Evolutionary conservation across 2,797 vertebrate species (phyloP).

Genomic region (Pseudomugil tenellus): DNA sequence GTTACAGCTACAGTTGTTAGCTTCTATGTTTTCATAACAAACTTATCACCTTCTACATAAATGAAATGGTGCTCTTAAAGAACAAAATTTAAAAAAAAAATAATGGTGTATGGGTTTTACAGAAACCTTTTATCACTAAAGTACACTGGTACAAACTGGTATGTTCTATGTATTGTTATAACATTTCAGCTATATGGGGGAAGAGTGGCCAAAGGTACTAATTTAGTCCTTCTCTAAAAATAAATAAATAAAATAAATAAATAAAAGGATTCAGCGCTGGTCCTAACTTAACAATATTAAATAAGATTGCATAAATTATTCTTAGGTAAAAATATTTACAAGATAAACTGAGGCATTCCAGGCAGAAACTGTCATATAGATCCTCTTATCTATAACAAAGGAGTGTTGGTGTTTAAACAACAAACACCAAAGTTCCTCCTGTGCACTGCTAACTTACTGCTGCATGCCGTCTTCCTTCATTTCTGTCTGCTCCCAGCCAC

Average conservation of each 20-base stretch:
- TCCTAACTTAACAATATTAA: background rate
- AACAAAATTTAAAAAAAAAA: background rate
- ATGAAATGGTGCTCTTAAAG: no score
- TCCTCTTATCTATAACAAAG: slow-evolving; percentile 25
- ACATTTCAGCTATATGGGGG: no score
- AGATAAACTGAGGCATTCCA: background rate
- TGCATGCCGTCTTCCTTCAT: slow-evolving; percentile 95
- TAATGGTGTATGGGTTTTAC: no score
- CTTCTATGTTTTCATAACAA: no score
- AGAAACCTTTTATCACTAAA: no score
- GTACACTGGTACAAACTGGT: no score
- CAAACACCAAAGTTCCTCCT: slow-evolving; percentile 38
- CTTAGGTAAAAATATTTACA: background rate
- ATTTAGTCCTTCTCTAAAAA: background rate
- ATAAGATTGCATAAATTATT: no score
- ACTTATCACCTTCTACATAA: no score
- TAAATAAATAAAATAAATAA: background rate
- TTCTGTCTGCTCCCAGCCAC: slow-evolving; percentile 96
- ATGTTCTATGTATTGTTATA: no score
- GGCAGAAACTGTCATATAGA: background rate
- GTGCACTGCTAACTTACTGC: slow-evolving; percentile 84
- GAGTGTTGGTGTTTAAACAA: slow-evolving; percentile 46
- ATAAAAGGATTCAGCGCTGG: background rate
- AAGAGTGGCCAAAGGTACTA: background rate
- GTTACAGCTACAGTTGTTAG: no score